Conservation (phyloP, 2,797 vertebrate species). For the Paguma larvata region DNA sequence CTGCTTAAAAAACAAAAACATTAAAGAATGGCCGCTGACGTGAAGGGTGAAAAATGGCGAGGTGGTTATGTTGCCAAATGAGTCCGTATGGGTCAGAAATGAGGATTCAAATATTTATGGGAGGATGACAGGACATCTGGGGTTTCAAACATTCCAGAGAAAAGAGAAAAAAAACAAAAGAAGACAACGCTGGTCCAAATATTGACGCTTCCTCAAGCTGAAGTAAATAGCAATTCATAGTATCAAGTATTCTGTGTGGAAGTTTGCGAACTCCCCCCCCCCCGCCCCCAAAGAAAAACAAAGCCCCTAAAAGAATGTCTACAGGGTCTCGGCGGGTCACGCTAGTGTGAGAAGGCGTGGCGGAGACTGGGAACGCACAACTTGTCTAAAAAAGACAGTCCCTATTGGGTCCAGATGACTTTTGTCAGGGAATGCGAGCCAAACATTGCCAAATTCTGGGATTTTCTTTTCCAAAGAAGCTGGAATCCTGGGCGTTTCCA, state of each 20-base stretch:
- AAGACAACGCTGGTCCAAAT: too few relatives aligned
- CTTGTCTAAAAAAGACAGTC: not conserved
- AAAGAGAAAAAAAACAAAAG: not conserved
- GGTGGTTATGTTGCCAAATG: not conserved
- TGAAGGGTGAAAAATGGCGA: not conserved
- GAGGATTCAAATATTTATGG: not conserved
- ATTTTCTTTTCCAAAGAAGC: slow-evolving; percentile 68
- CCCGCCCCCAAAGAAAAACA: not conserved
- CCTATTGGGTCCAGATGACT: slow-evolving; percentile 70
- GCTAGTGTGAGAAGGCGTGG: not conserved
- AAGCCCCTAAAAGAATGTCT: not conserved
- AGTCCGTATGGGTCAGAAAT: slow-evolving; percentile 6
- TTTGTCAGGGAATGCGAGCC: slow-evolving; percentile 58
- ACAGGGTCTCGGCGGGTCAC: not conserved
- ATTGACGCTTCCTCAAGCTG: not conserved
- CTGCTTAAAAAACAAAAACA: not conserved
- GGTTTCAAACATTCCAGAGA: slow-evolving; percentile 33
- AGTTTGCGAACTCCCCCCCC: not conserved
- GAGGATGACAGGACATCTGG: not conserved
- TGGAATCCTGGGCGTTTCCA: slow-evolving; percentile 77
- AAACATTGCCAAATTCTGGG: slow-evolving; percentile 67
- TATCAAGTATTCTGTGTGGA: not conserved
- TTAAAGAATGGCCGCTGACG: too few relatives aligned
- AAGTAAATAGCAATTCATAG: not conserved
- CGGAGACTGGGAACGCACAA: not conserved